Base-by-base conservation (phyloP, 1,140 invertebrate genomes). In the Atta cephalotes region DNA sequence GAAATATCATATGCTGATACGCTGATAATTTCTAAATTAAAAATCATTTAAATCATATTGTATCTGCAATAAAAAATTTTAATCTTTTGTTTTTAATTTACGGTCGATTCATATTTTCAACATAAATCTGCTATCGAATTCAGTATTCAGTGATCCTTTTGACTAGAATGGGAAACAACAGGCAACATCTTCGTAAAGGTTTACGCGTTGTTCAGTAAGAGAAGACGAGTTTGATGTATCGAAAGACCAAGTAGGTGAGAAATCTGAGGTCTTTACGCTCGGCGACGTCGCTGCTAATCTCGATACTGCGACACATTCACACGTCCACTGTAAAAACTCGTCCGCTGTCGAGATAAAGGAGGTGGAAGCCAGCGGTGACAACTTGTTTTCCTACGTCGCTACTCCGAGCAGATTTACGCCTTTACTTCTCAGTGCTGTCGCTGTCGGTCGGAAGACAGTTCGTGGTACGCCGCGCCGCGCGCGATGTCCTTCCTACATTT, bases 371-470 rank as follows among this genome's bases (percentile, higher is more conserved):
- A 10, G 56, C 70, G 70, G 70, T 84, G 80, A 84, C 80, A 84
- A 84, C 80, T 76, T 84, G 80, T 76, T 84, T 84, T 84, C 80
- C 80, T 84, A 82, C 80, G 56, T 82, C 35, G 66, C 66, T 62
- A 56, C 56, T 39, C 25, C 10, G 53, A 0, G 58, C 80, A 84
- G 80, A 84, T 84, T 84, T 84, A 84, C 80, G 21, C 53, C 56
- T 82, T 49, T 85, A 14, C 60, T 28, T 66, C 60, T 39, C 81
- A 45, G 35, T 25, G 31, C 53, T 72, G 58, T 10, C 39, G 45
- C 35, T 25, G 74, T 79, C 81, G 58, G 72, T 70, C 81, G 81
- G 72, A 85, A 85, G 58, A 77, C 39, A 56, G 25, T 35, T 18
- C 72, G 72, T 56, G 81, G 39, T 18, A 60, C 49, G 21, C 53